Base-by-base conservation (phyloP, 2,888 invertebrate species). In the Rutpela maculata region DNA sequence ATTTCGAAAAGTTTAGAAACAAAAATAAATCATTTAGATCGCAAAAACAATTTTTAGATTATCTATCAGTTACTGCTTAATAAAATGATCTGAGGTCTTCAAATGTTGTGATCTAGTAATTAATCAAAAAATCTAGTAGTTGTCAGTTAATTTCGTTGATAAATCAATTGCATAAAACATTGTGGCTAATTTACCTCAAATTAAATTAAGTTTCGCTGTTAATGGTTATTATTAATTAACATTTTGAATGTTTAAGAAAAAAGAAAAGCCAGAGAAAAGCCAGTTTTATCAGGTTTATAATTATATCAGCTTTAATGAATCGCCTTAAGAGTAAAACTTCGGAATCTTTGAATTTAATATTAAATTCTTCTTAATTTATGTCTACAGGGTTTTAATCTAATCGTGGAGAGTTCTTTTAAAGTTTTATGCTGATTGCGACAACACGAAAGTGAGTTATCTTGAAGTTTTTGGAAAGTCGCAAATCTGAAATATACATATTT, bases 351-450 rank as follows among this genome's bases (percentile, higher is more conserved):
- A 65, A 65, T 31, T 65, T 15, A 19, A 65, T 38, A 65, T 43
- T 65, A n/a, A 65, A 43, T 38, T 65, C 19, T 65, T 65, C n/a
- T 31, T 19, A 38, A 43, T 65, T 38, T 43, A 38, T 18, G 11
- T 0, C 43, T 26, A 12, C 9, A 35, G 7, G 17, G 4, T 18
- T 35, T 35, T 63, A 12, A 18, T 63, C 31, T 38, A 63, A 63
- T 63, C 38, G 18, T 17, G 18, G 38, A 63, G 18, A 59, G 18
- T 38, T 65, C 11, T 35, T 35, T n/a, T 35, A 17, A n/a, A 15
- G 60, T 35, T n/a, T 63, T 35, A 11, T 63, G 62, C n/a, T 35
- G 31, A 63, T 63, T 35, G 31, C 31, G 35, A n/a, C 6, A 50
- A 50, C 15, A 43, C 11, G 12, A 12, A n/a, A 50, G 50, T 15